Evolutionary conservation across 2,797 vertebrate species (phyloP), one percentile per base, ranked within the genome.

Genomic region (Uromys caudimaculatus): DNA sequence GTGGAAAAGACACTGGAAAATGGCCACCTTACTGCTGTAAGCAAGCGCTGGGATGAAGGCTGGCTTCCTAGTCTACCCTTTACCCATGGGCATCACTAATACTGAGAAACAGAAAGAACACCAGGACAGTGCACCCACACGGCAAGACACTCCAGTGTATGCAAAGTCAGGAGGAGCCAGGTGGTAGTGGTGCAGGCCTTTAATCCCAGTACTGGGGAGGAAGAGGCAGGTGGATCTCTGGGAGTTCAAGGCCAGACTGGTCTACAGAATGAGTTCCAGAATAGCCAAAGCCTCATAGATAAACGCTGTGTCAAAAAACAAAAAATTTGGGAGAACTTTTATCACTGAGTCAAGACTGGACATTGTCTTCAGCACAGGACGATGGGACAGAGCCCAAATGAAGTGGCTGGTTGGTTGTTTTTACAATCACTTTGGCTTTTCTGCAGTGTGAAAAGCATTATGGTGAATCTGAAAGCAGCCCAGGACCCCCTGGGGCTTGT

Each of bases 1-100:
- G 95, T 92, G 69, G 69, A 87, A 76, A 82, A 91, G 69, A 41
- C 76, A 44, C 64, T 69, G 29, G 69, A 64, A 50, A 71, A 85
- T 23, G 35, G 5, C 19, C 56, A 47, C 38, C 50, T 73, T 73
- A 52, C 85, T 81, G 41, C 54, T 88, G 4, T 35, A 64, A 54
- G 27, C 89, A 10, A 96, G 21, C 52, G 82, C 41, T 14, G 58
- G 24, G 89, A 88, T 21, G 29, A 44, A 3, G 75, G 32, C 38
- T 41, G 35, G 82, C 54, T 29, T 71, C 67, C 32, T 47, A 67
- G 17, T 21, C 50, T 82, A 6, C 6, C 71, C 78, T 67, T 62
- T 92, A 52, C 41, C 32, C 29, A 75, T 35, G 7, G 44, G 84
- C 41, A 32, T 38, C n/a, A 35, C 29, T 29, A 58, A 83, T 27